Base-by-base conservation (phyloP, 30 jellyfish, hydroid and myxozoan species). In the Nemopilema nomurai region DNA sequence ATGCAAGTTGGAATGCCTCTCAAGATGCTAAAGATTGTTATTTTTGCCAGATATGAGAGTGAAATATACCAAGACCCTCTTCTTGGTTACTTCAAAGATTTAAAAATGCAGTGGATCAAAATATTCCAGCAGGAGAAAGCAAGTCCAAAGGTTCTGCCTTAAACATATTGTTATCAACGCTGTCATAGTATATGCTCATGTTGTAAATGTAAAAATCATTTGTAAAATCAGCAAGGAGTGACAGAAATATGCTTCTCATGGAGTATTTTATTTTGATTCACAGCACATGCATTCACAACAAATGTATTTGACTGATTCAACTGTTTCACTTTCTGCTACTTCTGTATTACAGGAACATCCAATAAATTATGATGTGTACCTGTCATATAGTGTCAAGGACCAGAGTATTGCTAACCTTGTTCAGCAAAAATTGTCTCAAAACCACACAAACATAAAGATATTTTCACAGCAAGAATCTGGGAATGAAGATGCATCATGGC, bases 1-100 rank as follows among this genome's bases (percentile, higher is more conserved):
- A 92, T 92, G 98, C 89, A 76, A 52, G 71, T 83, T 75, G 98
- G 98, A 31, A 77, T 92, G 21, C 97, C 98, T 4, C 62, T 92
- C 74, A 92, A 87, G 69, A 70, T 87, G 9, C 87, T 92, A 20
- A 83, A 92, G 62, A 87, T 92, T 65, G 98, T 92, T 20, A 51
- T 92, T 1, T 92, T 70, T 66, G 86, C 88, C 27, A 32, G 87
- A 18, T 62, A 87, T 71, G 71, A 31, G 22, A 57, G 51, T 24
- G 84, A 87, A 28, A 78, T 79, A 0, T 62, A 49, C 1, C 69
- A 69, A 28, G 51, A 57, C 49, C 89, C 85, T 20, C 50, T 86
- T 63, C 81, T 86, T 1, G 28, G 41, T 16, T 86, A 86, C 30
- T 86, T 86, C 64, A 41, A 41, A 67, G 83, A 69, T 62, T 62